These are phyloP conservation scores for Bergia puertoricense DNA, from an alignment of 92 coral and sea anemone genomes.

Conservation along the genomic window DNA sequence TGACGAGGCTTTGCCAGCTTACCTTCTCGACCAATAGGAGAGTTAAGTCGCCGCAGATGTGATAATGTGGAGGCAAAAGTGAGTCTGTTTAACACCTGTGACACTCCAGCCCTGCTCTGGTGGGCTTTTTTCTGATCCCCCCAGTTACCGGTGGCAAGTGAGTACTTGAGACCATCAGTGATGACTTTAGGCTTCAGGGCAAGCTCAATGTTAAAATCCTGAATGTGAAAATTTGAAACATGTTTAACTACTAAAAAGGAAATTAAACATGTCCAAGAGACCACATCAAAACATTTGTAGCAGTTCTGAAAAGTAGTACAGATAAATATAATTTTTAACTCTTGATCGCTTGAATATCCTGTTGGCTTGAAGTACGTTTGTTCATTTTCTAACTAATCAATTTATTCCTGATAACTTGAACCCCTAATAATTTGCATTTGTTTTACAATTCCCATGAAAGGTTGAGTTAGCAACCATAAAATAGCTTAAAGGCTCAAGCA, in stretches of 20 bases:
- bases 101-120: conserved; percentile 97
- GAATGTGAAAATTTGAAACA: not conserved
- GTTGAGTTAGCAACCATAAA: too few species aligned
- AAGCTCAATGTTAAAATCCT: conserved; percentile 97
- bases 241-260: not conserved
- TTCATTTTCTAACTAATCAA: too few species aligned
- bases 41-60: conserved; percentile 96
- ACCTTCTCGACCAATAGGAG: conserved; percentile 99
- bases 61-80: conserved; percentile 97
- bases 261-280: too few species aligned
- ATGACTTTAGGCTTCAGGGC: conserved; percentile 96
- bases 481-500: too few species aligned
- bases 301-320: not conserved
- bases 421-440: too few species aligned
- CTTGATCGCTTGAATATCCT: too few species aligned
- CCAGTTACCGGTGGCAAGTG: conserved; percentile 99
- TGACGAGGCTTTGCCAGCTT: conserved; percentile 97
- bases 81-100: conserved; percentile 94
- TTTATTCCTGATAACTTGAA: too few species aligned
- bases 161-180: conserved; percentile 95
- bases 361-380: too few species aligned
- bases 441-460: too few species aligned
- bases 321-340: not conserved
- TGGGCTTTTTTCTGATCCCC: conserved; percentile 99
- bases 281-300: too few species aligned